Conservation (phyloP, 1,140 invertebrate species). For the Euschistus heros region DNA sequence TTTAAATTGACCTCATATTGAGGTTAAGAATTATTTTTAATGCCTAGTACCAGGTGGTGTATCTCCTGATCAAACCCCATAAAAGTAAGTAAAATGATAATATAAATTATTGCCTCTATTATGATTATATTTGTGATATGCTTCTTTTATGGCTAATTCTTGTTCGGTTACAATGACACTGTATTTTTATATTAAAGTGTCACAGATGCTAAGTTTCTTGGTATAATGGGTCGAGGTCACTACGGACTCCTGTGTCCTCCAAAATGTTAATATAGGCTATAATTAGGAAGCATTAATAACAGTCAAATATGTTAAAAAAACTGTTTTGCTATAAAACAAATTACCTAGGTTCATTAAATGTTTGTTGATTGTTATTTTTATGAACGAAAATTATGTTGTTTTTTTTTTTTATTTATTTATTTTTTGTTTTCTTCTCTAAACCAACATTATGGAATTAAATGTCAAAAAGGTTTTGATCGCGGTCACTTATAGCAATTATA, state of each 20-base stretch:
- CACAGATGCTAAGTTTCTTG: not conserved
- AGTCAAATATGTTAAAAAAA: slow-evolving; percentile 17
- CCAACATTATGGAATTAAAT: no score
- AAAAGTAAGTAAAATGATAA: not conserved
- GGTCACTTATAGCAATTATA: no score
- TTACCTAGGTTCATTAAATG: no score
- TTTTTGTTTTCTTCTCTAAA: no score
- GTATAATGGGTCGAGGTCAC: not conserved
- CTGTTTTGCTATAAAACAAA: slow-evolving; percentile 10
- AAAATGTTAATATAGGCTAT: not conserved
- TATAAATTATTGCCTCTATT: not conserved
- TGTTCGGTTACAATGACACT: not conserved
- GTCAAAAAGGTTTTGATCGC: no score
- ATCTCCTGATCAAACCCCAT: not conserved
- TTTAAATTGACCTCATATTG: slow-evolving; percentile 9
- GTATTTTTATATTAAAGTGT: not conserved
- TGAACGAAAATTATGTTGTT: no score
- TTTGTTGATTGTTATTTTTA: no score
- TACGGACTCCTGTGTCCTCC: not conserved
- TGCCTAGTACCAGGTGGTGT: not conserved
- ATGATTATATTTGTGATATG: slow-evolving; percentile 14
- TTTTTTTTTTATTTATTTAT: no score
- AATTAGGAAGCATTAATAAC: slow-evolving; percentile 11
- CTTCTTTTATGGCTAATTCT: slow-evolving; percentile 8
- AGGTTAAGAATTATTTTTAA: slow-evolving; percentile 10